A percentile compares a stretch with the other conserved stretches of the same genome.
phyloP scores from a whole-genome alignment of 64 coral and sea anemone genomes.

The Montipora efflorescens region DNA sequence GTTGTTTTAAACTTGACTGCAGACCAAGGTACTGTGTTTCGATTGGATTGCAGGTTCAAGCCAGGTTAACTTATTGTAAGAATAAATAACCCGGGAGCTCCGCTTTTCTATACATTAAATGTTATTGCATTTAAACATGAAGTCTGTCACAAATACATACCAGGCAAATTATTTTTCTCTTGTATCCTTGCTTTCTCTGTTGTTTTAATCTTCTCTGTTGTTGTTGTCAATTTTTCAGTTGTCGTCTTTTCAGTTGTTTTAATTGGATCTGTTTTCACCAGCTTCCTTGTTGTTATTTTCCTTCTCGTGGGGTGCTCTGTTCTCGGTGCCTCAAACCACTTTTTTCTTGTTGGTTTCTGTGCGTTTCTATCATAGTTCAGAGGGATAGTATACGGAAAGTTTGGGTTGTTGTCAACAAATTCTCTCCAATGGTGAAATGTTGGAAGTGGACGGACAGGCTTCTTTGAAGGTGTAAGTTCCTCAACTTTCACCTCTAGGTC shows the following conservation, averaged over 20 bases:
- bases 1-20: too few relatives aligned
- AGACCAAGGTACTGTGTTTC: too few relatives aligned
- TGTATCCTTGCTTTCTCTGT: background rate
- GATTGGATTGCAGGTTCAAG: too few relatives aligned
- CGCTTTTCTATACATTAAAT: too few relatives aligned
- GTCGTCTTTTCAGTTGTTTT: constrained; percentile 34
- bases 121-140: background rate
- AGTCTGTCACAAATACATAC: background rate
- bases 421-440: constrained; percentile 75
- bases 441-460: constrained; percentile 25
- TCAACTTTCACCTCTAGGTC: constrained; percentile 40
- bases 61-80: too few relatives aligned
- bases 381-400: constrained; percentile 53
- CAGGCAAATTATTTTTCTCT: constrained; percentile 5
- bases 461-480: constrained; percentile 10
- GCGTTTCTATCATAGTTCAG: background rate
- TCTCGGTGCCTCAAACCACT: background rate
- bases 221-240: background rate
- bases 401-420: constrained; percentile 91
- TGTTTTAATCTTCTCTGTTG: background rate
- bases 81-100: too few relatives aligned
- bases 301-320: background rate
- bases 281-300: background rate
- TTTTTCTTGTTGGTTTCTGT: constrained; percentile 22
- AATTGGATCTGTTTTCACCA: constrained; percentile 13